Evolutionary conservation across 2,797 vertebrate genomes (phyloP).

Genomic region (Prunella strophiata): DNA sequence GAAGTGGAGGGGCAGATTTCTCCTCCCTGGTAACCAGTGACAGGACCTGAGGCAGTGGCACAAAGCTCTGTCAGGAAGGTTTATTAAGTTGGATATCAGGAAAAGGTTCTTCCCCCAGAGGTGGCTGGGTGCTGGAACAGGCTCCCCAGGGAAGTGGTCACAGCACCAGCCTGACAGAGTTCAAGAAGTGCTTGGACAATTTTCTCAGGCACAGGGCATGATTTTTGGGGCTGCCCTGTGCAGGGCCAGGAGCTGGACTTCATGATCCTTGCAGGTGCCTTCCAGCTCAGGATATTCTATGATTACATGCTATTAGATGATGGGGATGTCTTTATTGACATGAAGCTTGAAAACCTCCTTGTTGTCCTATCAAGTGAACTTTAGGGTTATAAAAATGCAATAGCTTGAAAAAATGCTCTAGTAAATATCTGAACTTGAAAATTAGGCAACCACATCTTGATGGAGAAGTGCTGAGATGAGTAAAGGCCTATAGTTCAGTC

Average conservation of each 20-base stretch:
- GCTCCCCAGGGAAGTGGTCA: too few relatives aligned
- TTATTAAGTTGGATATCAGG: neutral
- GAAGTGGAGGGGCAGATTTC: neutral
- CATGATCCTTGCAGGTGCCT: neutral
- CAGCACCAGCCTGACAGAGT: neutral
- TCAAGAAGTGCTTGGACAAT: neutral
- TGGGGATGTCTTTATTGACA: neutral
- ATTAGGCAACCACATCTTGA: neutral
- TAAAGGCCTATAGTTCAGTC: neutral
- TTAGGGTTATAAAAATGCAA: neutral
- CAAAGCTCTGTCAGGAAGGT: neutral
- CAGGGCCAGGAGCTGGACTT: neutral
- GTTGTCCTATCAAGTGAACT: neutral
- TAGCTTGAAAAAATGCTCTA: neutral
- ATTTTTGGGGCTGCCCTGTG: neutral
- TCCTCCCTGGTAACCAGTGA: neutral
- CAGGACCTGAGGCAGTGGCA: too few relatives aligned
- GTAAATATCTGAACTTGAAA: neutral
- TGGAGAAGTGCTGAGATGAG: neutral
- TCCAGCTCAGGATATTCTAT: neutral
- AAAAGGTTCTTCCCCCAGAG: neutral
- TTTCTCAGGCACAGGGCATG: neutral
- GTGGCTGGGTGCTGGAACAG: rapidly evolving
- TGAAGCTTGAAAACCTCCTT: neutral
- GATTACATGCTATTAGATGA: neutral